Conservation (phyloP, 2,888 invertebrate species). For the Drosophila fungiperda region DNA sequence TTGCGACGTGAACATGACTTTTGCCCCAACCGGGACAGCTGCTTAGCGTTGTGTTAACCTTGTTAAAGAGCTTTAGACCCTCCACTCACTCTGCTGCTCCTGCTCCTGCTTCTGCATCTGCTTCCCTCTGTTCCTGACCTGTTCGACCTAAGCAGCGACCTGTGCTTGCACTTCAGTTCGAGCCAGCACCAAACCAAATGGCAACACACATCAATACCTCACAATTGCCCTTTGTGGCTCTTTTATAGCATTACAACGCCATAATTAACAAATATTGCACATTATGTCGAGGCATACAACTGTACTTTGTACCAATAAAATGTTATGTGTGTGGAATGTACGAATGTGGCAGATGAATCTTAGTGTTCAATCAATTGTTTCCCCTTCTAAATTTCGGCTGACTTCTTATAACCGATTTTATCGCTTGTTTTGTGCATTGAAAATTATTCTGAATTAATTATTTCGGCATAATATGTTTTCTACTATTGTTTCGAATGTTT, state of each 20-base stretch:
- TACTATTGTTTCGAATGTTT: background rate
- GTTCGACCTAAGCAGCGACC: constrained; percentile 20
- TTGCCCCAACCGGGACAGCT: constrained; percentile 43
- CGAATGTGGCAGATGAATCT: background rate
- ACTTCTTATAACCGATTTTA: background rate
- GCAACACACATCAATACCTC: constrained; percentile 33
- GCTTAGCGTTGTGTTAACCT: constrained; percentile 72
- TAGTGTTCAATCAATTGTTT: background rate
- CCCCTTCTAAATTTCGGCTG: background rate
- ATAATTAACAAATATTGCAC: constrained; percentile 46
- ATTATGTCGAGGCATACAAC: constrained; percentile 5
- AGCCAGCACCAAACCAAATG: constrained; percentile 28
- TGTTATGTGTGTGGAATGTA: background rate
- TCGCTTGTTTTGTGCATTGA: background rate
- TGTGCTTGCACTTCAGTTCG: constrained; percentile 23
- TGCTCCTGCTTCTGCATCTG: background rate
- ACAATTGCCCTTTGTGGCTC: constrained; percentile 24
- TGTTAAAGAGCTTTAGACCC: constrained; percentile 57
- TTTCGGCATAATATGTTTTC: background rate
- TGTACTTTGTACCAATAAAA: constrained; percentile 4
- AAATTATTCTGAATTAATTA: background rate
- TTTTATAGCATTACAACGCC: constrained; percentile 35
- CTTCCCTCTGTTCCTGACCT: constrained; percentile 24
- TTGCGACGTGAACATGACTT: constrained; percentile 48
- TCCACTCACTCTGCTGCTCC: background rate